Evolutionary conservation across 1,140 invertebrate species (phyloP), one percentile per base, ranked within the genome.

Genomic region (Macrobrachium rosenbergii): DNA sequence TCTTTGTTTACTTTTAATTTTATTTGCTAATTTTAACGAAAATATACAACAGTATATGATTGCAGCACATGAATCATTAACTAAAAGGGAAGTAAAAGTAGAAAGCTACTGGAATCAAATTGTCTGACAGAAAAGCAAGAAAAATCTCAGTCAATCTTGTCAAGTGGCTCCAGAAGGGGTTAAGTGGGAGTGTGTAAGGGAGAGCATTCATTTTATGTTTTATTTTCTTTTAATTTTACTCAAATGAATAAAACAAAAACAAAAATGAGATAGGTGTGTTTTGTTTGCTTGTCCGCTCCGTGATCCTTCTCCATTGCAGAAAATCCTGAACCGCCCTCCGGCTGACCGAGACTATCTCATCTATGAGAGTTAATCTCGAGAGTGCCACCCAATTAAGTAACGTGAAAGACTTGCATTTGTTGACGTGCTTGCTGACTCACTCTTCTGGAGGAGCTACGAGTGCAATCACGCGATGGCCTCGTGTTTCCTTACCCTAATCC

Each of bases 221-320:
- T 7, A 8, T 52, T 52, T 52, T 52, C 0, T 58, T 77, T 58
- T 77, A 21, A 21, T 77, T 77, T 77, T 52, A 6, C 14, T 5
- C 28, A 28, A 72, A 21, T 37, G 37, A 23, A 28, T 63, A 63
- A 23, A 19, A 12, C 21, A 58, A 64, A n/a, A 37, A 14, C 58
- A 17, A 16, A 21, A 11, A 11, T 11, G 62, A 12, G 60, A 16
- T 8, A 23, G 21, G 17, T 6, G 21, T 52, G 52, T 37, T 10
- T n/a, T 75, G 82, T 63, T 76, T 43, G 60, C 76, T 62, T 37
- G 69, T 83, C 72, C 59, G 58, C 82, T 75, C 83, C 83, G 83
- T 84, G 82, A 75, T 78, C 73, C 72, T 85, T 85, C 83, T 85
- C 83, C 83, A 58, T 85, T 85, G 28, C 83, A 85, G 83, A 85